These are phyloP conservation scores for Heliothis subflexa DNA, from an alignment of 1,140 invertebrate species.

Conservation along the genomic window DNA sequence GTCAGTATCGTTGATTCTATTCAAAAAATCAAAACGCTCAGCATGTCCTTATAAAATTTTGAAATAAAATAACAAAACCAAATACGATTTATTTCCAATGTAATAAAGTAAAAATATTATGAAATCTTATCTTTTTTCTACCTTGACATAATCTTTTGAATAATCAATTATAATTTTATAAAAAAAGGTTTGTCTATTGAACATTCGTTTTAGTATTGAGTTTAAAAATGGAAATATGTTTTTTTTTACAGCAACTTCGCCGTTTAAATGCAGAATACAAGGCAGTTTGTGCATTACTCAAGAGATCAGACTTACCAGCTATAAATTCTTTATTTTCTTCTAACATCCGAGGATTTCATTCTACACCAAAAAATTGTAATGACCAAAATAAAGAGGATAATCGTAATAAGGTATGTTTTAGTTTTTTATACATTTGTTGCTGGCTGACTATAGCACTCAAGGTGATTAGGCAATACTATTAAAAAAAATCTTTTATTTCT, in stretches of 20 bases:
- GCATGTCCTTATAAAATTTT: background rate
- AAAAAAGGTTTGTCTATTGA: too few species aligned
- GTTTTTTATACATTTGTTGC: background rate
- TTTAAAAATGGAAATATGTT: conserved; percentile 48
- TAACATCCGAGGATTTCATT: conserved; percentile 61
- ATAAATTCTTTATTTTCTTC: conserved; percentile 57
- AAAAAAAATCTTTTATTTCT: background rate
- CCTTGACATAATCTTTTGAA: background rate
- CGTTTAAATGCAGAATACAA: conserved; percentile 74
- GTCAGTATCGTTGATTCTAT: too few species aligned
- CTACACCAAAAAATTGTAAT: conserved; percentile 59
- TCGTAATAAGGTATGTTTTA: conserved; percentile 58
- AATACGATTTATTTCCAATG: background rate
- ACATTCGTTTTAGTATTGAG: too few species aligned
- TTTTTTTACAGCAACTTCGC: conserved; percentile 61
- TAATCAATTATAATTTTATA: background rate
- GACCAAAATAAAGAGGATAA: conserved; percentile 62
- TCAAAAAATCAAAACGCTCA: too few species aligned
- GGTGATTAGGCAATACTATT: background rate
- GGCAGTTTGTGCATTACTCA: conserved; percentile 69
- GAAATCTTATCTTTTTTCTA: background rate
- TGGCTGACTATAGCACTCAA: background rate
- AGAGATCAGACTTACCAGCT: conserved; percentile 68
- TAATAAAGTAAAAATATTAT: conserved; percentile 3
- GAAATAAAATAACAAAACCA: background rate